Evolutionary conservation across 2,113 vertebrate genomes (phyloP), one percentile per base, ranked within the genome.

Genomic region (Rattus rattus): DNA sequence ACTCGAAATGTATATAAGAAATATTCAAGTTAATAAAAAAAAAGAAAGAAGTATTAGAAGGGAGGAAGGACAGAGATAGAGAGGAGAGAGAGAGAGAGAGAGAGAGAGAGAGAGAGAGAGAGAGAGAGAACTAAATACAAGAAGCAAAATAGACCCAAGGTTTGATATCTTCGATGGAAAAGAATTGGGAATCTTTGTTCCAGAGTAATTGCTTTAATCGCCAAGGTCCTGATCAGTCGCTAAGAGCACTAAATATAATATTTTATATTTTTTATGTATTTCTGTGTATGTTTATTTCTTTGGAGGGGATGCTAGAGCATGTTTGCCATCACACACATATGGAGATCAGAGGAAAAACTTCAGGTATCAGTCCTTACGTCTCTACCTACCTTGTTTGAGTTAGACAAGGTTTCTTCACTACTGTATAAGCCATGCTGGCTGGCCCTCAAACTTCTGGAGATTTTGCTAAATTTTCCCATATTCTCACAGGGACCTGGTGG

Each of bases 141-240:
- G 52, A 54, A 54, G 52, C 11, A 11, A 19, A 81, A 54, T 56
- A 59, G 36, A 43, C 24, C 59, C 13, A 54, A 93, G 84, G 86
- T 16, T 94, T 6, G 22, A 56, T 89, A 28, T 85, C n/a, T 73
- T 94, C 17, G 13, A n/a, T 91, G 65, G 65, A 88, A 94, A 80
- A 67, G 2, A 83, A 73, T 90, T 91, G 84, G 22, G 1, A 75
- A 93, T 85, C 69, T 89, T 59, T 84, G n/a, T 69, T 92, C 2
- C 19, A 76, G 52, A 80, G 17, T 75, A 93, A 90, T 77, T 39
- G 22, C n/a, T 76, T 90, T 49, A 2, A 85, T 80, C 22, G 61
- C 59, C 77, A 39, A 92, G 33, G 75, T 84, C 95, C 88, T 92
- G 2, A 20, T 88, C 65, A 92, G 4, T 67, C 83, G 76, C 33